A percentile compares a stretch with the other conserved stretches of the same genome.
These are phyloP conservation scores for Hemichromis elongatus DNA, from an alignment of 2,113 vertebrate species.

Conservation along the genomic window DNA sequence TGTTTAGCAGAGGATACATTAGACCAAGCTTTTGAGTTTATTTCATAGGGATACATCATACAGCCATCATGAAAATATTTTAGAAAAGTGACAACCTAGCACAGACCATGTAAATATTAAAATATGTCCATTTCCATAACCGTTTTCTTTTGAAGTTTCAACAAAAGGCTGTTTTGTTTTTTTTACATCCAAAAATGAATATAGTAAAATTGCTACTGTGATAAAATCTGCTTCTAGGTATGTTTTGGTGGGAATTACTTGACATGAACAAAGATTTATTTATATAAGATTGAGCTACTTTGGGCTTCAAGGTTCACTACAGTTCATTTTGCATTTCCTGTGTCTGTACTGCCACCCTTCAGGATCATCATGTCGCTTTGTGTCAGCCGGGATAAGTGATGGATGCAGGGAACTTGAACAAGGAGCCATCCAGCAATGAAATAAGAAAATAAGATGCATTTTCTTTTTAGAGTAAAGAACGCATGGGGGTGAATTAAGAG, in stretches of 20 bases:
- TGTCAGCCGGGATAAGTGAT: rapidly evolving
- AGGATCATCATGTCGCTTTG: rapidly evolving
- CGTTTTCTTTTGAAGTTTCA: background rate
- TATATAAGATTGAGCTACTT: background rate
- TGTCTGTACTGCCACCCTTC: background rate
- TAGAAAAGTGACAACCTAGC: background rate
- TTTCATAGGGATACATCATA: background rate
- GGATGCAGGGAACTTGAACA: background rate
- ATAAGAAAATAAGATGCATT: background rate
- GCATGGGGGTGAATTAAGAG: rapidly evolving
- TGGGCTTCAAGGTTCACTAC: rapidly evolving
- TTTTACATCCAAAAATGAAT: background rate
- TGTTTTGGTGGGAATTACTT: background rate
- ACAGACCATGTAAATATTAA: background rate
- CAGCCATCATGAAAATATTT: background rate
- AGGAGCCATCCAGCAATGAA: rapidly evolving
- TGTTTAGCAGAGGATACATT: background rate
- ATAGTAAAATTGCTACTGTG: background rate
- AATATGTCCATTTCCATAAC: background rate
- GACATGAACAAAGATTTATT: background rate
- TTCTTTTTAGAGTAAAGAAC: background rate
- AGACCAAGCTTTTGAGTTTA: background rate
- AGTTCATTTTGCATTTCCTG: rapidly evolving
- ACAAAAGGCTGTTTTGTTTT: background rate
- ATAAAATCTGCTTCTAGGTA: background rate